Conservation (phyloP, 2,113 vertebrate species). For the Apteryx owenii region DNA sequence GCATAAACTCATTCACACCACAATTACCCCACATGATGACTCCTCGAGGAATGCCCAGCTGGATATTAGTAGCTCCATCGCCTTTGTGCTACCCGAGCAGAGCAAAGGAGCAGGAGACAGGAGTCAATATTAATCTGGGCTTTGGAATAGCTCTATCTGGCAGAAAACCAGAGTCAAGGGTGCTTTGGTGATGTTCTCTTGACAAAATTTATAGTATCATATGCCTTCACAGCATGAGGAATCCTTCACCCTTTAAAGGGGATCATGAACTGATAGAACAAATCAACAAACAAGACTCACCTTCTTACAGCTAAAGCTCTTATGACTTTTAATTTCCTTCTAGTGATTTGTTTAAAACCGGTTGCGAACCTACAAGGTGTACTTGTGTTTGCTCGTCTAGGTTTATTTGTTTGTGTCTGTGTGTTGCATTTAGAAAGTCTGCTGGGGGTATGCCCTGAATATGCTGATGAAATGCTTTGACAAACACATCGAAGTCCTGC, state of each 20-base stretch:
- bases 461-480: background rate
- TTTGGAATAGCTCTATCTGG: background rate
- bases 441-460: background rate
- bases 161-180: background rate
- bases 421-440: background rate
- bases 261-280: background rate
- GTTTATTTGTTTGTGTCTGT: constrained; percentile 42
- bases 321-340: background rate
- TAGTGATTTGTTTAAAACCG: constrained; percentile 21
- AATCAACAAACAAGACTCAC: background rate
- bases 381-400: constrained; percentile 11
- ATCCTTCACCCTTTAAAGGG: background rate
- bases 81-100: background rate
- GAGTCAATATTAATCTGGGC: background rate
- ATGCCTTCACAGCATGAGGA: background rate
- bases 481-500: background rate
- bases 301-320: background rate
- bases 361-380: background rate
- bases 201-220: background rate
- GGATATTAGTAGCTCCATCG: background rate
- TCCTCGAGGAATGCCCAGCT: background rate
- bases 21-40: background rate
- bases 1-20: background rate
- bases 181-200: background rate
- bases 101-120: background rate